Evolutionary conservation across 2,888 invertebrate species (phyloP), one percentile per base, ranked within the genome.

Genomic region (Dryobota labecula): DNA sequence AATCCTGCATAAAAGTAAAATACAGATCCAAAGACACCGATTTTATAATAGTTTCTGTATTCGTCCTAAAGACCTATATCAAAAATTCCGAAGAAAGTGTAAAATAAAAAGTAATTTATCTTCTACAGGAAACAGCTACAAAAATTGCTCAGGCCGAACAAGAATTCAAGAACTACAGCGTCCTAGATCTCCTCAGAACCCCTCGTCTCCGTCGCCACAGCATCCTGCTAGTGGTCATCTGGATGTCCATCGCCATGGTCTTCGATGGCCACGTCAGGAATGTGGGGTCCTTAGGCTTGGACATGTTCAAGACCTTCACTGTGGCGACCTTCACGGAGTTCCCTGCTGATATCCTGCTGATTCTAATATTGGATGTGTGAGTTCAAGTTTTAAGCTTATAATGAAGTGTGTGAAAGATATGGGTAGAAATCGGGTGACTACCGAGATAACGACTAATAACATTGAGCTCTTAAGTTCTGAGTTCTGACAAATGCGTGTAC

Each of bases 241-340:
- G 98, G 98, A 98, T 98, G 97, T 96, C 97, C 18, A 98, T 98
- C 45, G 98, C 98, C 0, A 94, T 98, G 93, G 98, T 98, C 0
- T 98, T 98, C 90, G 98, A 98, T 89, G 98, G 98, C 0, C 98
- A 99, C 90, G 98, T 98, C 24, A 96, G 98, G 86, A 98, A 98
- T 88, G 98, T 98, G 0, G 98, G 98, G 5, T 97, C 98, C 15
- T 93, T 98, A 49, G 98, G 98, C 0, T 92, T 98, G 81, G 97
- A 98, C 86, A 96, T 98, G 81, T 98, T 98, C 89, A 90, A 98
- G 68, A 98, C 98, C 0, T 98, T 98, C 90, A 98, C 98, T 0
- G 96, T 98, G 2, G 98, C 98, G 0, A 97, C 97, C 0, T 97
- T 97, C 1, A 98, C 98, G 0, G 98, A 98, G 90, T 96, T 98